phyloP scores from a whole-genome alignment of 2,888 invertebrate genomes.

The Lypha dubia region DNA sequence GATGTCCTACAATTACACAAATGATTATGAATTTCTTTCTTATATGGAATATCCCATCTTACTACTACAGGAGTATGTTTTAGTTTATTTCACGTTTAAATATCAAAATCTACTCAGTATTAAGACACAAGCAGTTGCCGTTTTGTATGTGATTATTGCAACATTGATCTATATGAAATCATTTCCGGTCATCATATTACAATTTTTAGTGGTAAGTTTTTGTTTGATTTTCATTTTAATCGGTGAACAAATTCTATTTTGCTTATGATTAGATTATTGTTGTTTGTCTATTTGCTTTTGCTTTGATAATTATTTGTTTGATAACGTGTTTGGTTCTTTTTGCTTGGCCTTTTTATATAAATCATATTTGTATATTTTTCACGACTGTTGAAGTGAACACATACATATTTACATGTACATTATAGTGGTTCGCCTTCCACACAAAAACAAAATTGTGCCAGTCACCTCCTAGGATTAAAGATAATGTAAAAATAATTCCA shows the following conservation, averaged over 20 bases:
- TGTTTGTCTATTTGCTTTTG: neutral
- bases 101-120: conserved; percentile 86
- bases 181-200: conserved; percentile 79
- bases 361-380: neutral
- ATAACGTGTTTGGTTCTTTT: neutral
- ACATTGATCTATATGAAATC: conserved; percentile 83
- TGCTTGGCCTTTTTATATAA: neutral
- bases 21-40: conserved; percentile 89
- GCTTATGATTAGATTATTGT: conserved; percentile 16
- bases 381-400: neutral
- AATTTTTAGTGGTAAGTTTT: conserved; percentile 83
- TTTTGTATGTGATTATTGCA: conserved; percentile 83
- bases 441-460: too few relatives aligned
- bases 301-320: neutral
- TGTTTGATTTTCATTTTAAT: conserved; percentile 15
- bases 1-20: conserved; percentile 91
- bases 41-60: conserved; percentile 94
- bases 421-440: neutral
- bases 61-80: conserved; percentile 88
- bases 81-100: conserved; percentile 89
- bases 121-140: conserved; percentile 79
- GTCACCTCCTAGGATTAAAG: too few relatives aligned
- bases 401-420: neutral
- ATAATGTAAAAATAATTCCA: too few relatives aligned
- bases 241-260: neutral